phyloP scores from a whole-genome alignment of 2,888 invertebrate genomes.

The Coelinius sp. region DNA sequence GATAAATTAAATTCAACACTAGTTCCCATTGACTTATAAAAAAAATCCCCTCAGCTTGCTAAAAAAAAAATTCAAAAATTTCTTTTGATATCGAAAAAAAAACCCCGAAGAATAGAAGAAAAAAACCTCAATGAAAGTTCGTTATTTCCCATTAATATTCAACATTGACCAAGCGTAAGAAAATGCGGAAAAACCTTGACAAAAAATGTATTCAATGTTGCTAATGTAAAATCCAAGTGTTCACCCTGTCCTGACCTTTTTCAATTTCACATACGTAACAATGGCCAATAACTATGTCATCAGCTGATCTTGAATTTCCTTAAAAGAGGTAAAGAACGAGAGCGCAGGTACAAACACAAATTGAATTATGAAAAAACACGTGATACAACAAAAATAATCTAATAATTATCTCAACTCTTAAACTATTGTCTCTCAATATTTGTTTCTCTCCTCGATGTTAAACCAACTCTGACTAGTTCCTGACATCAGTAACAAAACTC shows the following conservation, averaged over 20 bases:
- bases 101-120: not conserved
- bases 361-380: not conserved
- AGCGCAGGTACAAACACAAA: slow-evolving; percentile 19
- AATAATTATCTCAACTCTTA: not conserved
- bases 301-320: slow-evolving; percentile 8
- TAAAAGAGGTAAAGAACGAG: not conserved
- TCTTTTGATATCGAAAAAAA: too few species aligned
- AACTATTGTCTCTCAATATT: not conserved
- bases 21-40: not conserved
- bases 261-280: not conserved
- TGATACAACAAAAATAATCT: not conserved
- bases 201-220: not conserved
- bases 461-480: slow-evolving; percentile 9
- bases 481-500: slow-evolving; percentile 4
- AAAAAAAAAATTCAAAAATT: too few species aligned
- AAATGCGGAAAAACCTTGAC: not conserved
- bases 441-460: slow-evolving; percentile 5
- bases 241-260: not conserved
- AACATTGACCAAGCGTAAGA: not conserved
- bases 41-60: too few species aligned
- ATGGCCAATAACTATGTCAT: not conserved
- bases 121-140: not conserved
- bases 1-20: not conserved
- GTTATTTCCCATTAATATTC: not conserved
- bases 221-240: not conserved